Base-by-base conservation (phyloP, 2,797 vertebrate genomes). In the Pangasius sanitwongsei region DNA sequence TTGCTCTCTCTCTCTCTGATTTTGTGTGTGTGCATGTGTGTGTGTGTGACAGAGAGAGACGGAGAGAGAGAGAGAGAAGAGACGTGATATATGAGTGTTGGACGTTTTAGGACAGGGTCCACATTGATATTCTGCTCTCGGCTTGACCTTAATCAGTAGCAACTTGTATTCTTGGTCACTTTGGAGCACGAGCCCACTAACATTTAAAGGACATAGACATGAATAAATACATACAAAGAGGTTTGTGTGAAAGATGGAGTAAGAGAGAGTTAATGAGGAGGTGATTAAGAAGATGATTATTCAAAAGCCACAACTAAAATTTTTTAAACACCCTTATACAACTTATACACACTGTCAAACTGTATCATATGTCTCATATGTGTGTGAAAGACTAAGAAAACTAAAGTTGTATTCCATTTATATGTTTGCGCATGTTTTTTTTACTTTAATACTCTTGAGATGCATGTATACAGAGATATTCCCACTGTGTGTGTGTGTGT, bases 131-230 rank as follows among this genome's bases (percentile, higher is more conserved):
- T 89, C 83, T n/a, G 48, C 28, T 69, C 83, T 70, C 13, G 4
- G 31, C 37, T 48, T 89, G 28, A 78, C 74, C 63, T 89, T 81
- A 89, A 86, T 72, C 61, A 70, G 41, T 23, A 82, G 57, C 23
- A 48, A 59, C 48, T 84, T 84, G 80, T 75, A 12, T 37, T 65
- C 81, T 75, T 61, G 23, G 57, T 78, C 48, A 78, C 4, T 20
- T 11, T 31, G 72, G 20, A 55, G 31, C 48, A 67, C 6, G 1
- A 78, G 59, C 12, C 59, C n/a, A 34, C 72, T 55, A 85, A 78
- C 83, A 85, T 88, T 85, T 88, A 85, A 85, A 88, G 72, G 70
- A 57, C 72, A 81, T 11, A 37, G n/a, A 34, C 75, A 80, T 11
- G 75, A 89, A 89, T 81, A 70, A 69, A 86, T 85, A 53, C 59